Evolutionary conservation across 1,140 invertebrate species (phyloP), one percentile per base, ranked within the genome.

Genomic region (Brachionus plicatilis): DNA sequence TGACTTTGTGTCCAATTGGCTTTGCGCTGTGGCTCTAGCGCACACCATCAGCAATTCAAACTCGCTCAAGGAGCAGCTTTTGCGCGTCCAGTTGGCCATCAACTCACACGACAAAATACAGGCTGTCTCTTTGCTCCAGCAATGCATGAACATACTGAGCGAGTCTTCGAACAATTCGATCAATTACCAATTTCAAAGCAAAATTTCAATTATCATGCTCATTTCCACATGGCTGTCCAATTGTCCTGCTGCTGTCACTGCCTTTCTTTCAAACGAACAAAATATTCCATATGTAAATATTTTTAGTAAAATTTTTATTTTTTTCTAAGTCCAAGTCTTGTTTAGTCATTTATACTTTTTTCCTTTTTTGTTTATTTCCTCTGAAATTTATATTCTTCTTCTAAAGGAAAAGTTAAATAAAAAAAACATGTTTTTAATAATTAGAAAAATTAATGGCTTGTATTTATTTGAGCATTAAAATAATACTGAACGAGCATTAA

Each of bases 1-100:
- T 56, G 96, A 99, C 88, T 91, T 94, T 17, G 90, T 96, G n/a
- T 96, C 94, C n/a, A 97, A 96, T 88, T 99, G 97, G 97, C 96
- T 98, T 90, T 94, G 95, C 1, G 92, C 96, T 0, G 94, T 98
- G 4, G 94, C 95, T 11, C 90, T 99, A 14, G 94, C 95, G 86
- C 95, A 99, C 87, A 93, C 93, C 0, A 90, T 99, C n/a, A 92
- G 95, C 1, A 95, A 97, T 85, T 95, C 95, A 88, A 96, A 96
- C 88, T 91, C 92, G 3, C 92, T 92, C 5, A 97, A 97, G 88
- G 95, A 98, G 87, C 94, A 96, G 87, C 88, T 99, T n/a, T 89
- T 99, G 3, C 90, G 95, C 85, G 96, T 99, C 12, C 92, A 98
- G 83, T 90, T 99, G 47, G 94, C 96, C 0, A 41, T 83, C 9